phyloP scores from a whole-genome alignment of 2,888 invertebrate genomes.

The Stomorhina lunata region DNA sequence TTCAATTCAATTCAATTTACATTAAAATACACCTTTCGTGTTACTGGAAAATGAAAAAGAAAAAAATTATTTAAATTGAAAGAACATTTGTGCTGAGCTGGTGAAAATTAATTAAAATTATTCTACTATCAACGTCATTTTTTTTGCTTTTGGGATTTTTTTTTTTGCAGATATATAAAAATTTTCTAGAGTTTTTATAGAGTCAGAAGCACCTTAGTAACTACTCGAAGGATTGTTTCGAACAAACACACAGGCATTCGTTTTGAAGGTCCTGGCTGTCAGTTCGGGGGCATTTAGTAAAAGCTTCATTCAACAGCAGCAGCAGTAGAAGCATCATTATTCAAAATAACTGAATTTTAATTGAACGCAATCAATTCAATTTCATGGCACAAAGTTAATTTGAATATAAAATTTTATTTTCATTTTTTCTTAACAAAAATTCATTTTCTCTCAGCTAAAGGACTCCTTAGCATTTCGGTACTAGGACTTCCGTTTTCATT shows the following conservation, averaged over 20 bases:
- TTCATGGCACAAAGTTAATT: slow-evolving; percentile 71
- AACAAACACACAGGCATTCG: neutral
- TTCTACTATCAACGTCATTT: slow-evolving; percentile 53
- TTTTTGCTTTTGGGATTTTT: neutral
- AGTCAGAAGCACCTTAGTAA: slow-evolving; percentile 43
- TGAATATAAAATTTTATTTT: slow-evolving; percentile 60
- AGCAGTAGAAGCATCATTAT: slow-evolving; percentile 27
- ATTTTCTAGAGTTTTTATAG: slow-evolving; percentile 12
- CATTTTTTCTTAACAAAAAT: neutral
- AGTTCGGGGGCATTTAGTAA: neutral
- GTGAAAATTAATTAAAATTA: slow-evolving; percentile 80
- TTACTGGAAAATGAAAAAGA: slow-evolving; percentile 16
- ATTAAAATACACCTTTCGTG: slow-evolving; percentile 51
- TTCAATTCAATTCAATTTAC: slow-evolving; percentile 37
- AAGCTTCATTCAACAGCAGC: neutral
- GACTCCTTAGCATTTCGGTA: too few relatives aligned
- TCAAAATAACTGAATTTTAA: slow-evolving; percentile 79
- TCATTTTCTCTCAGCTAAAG: too few relatives aligned
- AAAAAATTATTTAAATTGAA: slow-evolving; percentile 41
- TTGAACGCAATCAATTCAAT: slow-evolving; percentile 80
- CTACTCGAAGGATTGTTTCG: slow-evolving; percentile 9
- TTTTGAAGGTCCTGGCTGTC: neutral
- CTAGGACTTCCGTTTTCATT: slow-evolving; percentile 22
- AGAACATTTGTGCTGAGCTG: slow-evolving; percentile 74
- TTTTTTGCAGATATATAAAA: neutral